Evolutionary conservation across 2,888 invertebrate species (phyloP).

Genomic region (Cyaniris semiargus): DNA sequence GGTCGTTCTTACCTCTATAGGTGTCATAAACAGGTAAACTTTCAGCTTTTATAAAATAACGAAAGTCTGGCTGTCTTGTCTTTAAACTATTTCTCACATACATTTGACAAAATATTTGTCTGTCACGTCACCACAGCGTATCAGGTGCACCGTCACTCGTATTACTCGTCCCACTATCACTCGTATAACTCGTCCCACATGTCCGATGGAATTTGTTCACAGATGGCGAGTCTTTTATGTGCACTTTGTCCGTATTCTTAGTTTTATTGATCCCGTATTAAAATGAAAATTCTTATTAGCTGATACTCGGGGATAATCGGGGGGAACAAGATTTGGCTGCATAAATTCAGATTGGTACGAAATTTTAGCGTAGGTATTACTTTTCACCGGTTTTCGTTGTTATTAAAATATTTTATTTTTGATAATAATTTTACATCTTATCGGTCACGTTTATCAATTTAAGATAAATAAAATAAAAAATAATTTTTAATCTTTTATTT

Average conservation of each 20-base stretch:
- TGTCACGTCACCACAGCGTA: neutral
- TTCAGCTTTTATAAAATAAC: too few relatives aligned
- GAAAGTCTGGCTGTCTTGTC: too few relatives aligned
- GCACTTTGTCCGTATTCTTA: constrained; percentile 51
- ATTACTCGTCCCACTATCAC: neutral
- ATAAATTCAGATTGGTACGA: neutral
- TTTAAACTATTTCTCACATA: neutral
- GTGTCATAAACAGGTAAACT: too few relatives aligned
- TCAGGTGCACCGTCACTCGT: neutral
- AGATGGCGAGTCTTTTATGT: constrained; percentile 53
- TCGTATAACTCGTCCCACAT: neutral
- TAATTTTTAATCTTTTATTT: too few relatives aligned
- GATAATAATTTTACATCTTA: too few relatives aligned
- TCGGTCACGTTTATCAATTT: too few relatives aligned
- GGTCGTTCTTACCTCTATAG: too few relatives aligned
- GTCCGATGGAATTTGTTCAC: constrained; percentile 44
- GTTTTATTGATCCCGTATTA: constrained; percentile 49
- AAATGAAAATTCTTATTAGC: constrained; percentile 33
- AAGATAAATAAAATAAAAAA: too few relatives aligned
- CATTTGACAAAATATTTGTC: neutral
- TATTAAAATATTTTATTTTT: too few relatives aligned
- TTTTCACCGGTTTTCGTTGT: too few relatives aligned
- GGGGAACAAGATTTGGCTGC: neutral
- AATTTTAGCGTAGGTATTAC: neutral
- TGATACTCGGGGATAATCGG: neutral